Evolutionary conservation across 2,888 invertebrate genomes (phyloP).

Genomic region (Lacanobia wlatinum): DNA sequence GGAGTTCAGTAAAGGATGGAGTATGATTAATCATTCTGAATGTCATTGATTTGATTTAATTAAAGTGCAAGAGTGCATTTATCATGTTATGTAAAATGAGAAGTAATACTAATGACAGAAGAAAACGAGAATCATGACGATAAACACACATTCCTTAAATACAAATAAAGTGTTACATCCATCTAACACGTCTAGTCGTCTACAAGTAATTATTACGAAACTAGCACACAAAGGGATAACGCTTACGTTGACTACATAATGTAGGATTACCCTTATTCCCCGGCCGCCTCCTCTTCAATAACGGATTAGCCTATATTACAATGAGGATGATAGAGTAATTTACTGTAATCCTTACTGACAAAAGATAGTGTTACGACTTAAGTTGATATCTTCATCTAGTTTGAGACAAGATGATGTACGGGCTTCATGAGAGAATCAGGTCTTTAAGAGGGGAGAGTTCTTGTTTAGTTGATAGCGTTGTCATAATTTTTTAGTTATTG

Average conservation of each 20-base stretch:
- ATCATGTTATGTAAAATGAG: neutral
- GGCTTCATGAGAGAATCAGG: slow-evolving; percentile 1
- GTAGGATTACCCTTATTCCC: slow-evolving; percentile 62
- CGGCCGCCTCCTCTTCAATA: slow-evolving; percentile 43
- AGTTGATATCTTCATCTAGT: slow-evolving; percentile 25
- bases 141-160: neutral
- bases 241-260: slow-evolving; percentile 47
- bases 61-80: neutral
- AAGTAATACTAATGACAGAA: neutral
- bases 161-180: slow-evolving; percentile 21
- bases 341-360: slow-evolving; percentile 49
- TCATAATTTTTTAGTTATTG: slow-evolving; percentile 4
- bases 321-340: slow-evolving; percentile 55
- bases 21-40: neutral
- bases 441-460: neutral
- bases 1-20: neutral
- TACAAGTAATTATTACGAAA: slow-evolving; percentile 45
- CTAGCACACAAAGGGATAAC: slow-evolving; percentile 57
- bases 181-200: slow-evolving; percentile 2
- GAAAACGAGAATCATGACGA: neutral
- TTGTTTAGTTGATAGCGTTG: neutral
- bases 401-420: slow-evolving; percentile 13
- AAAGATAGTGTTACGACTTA: slow-evolving; percentile 45
- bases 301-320: slow-evolving; percentile 62
- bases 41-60: slow-evolving; percentile 1